A percentile compares a stretch with the other conserved stretches of the same genome.
Conservation (phyloP, 2,113 vertebrate species). For the Pampusana beccarii region DNA sequence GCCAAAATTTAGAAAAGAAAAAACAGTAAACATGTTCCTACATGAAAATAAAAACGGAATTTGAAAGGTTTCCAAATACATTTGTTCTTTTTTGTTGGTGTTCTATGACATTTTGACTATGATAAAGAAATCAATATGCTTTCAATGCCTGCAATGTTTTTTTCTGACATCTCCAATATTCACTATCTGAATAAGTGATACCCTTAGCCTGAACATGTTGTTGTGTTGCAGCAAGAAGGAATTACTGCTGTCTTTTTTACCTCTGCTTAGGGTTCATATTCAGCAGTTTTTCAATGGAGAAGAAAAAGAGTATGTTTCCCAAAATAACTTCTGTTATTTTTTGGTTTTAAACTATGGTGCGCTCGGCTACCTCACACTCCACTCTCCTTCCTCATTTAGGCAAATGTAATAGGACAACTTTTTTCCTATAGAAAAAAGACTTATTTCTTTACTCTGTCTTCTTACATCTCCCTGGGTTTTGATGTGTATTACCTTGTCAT, state of each 20-base stretch:
- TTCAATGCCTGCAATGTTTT: neutral
- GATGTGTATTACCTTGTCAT: neutral
- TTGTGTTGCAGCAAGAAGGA: neutral
- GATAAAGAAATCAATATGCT: constrained; percentile 33
- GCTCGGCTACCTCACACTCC: neutral
- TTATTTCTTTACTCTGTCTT: neutral
- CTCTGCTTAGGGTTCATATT: neutral
- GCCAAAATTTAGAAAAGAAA: constrained; percentile 1
- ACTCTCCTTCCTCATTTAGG: neutral
- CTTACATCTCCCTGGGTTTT: neutral
- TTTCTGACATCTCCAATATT: neutral
- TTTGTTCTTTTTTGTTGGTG: neutral
- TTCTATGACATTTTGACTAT: constrained; percentile 3
- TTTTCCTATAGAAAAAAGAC: neutral
- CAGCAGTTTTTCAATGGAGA: neutral
- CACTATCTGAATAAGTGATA: constrained; percentile 10
- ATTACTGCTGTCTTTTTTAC: neutral
- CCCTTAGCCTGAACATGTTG: neutral
- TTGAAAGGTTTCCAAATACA: constrained; percentile 18
- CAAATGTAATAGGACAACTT: neutral
- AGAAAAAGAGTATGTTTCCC: neutral
- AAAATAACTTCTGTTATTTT: neutral
- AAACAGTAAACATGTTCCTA: neutral
- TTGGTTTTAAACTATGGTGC: neutral
- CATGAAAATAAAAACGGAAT: neutral